phyloP scores from a whole-genome alignment of 1,140 invertebrate genomes.

The Diprion similis region DNA sequence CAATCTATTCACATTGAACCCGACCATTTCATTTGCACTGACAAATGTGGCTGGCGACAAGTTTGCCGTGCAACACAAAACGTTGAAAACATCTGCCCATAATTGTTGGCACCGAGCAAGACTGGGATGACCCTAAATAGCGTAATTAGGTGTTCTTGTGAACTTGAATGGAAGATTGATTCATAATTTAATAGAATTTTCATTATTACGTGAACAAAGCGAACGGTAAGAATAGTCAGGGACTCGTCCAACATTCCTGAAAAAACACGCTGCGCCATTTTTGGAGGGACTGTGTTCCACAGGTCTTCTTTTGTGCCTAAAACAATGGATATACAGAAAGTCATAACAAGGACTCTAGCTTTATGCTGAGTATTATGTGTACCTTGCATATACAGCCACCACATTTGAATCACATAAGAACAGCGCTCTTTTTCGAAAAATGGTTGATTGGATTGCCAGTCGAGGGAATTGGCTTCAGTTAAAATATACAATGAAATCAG shows the following conservation, averaged over 20 bases:
- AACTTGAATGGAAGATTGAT: constrained; percentile 19
- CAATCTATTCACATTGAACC: constrained; percentile 62
- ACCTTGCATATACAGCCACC: constrained; percentile 87
- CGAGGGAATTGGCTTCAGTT: constrained; percentile 77
- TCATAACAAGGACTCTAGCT: background rate
- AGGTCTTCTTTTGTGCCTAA: constrained; percentile 75
- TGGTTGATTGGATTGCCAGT: constrained; percentile 68
- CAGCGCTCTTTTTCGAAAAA: constrained; percentile 75
- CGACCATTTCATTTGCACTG: constrained; percentile 68
- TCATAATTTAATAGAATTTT: constrained; percentile 7
- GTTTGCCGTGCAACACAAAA: constrained; percentile 74
- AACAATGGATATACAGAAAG: constrained; percentile 10
- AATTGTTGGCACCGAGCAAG: constrained; percentile 67
- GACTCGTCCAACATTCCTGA: constrained; percentile 83
- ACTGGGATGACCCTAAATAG: constrained; percentile 67
- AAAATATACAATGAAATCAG: constrained; percentile 78
- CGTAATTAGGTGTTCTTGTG: constrained; percentile 14
- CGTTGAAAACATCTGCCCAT: constrained; percentile 76
- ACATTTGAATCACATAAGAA: constrained; percentile 82
- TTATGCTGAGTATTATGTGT: constrained; percentile 22
- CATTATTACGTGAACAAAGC: constrained; percentile 72
- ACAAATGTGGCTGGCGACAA: constrained; percentile 70
- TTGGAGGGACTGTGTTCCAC: constrained; percentile 81
- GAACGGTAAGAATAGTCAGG: constrained; percentile 74
- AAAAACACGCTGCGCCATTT: constrained; percentile 81